A percentile compares a stretch with the other conserved stretches of the same genome.
phyloP scores from a whole-genome alignment of 2,888 invertebrate species.

The Phengaris alcon region DNA sequence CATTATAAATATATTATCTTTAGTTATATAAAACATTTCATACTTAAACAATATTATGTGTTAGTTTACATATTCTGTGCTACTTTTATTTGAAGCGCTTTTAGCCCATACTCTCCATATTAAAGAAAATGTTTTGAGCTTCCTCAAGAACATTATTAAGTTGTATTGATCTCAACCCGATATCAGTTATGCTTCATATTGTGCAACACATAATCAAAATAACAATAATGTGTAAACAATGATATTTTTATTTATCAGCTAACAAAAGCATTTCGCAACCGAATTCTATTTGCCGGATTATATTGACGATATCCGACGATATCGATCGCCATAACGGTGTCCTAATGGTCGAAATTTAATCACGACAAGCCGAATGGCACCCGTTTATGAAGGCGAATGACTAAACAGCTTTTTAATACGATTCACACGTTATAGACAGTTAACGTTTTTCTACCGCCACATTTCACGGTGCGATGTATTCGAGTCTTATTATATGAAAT shows the following conservation, averaged over 20 bases:
- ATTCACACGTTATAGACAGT: conserved; percentile 80
- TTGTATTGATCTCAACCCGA: neutral
- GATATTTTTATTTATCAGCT: conserved; percentile 36
- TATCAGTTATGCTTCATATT: neutral
- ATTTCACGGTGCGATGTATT: conserved; percentile 78
- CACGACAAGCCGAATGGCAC: conserved; percentile 77
- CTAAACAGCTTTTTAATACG: conserved; percentile 79
- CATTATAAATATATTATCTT: neutral
- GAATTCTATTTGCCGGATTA: conserved; percentile 68
- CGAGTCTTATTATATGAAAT: conserved; percentile 78
- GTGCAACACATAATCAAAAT: conserved; percentile 15
- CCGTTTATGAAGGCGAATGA: conserved; percentile 78
- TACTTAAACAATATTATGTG: too few species aligned
- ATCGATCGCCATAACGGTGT: conserved; percentile 68
- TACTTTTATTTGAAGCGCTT: too few species aligned
- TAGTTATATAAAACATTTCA: too few species aligned
- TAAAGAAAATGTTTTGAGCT: neutral
- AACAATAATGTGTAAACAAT: conserved; percentile 29
- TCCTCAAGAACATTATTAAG: neutral
- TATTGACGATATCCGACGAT: conserved; percentile 64
- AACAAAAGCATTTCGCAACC: conserved; percentile 51
- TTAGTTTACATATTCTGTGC: too few species aligned
- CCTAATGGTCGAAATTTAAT: conserved; percentile 77
- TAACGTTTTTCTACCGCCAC: conserved; percentile 76
- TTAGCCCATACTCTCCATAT: too few species aligned